These are phyloP conservation scores for Urocynchramus pylzowi DNA, from an alignment of 2,113 vertebrate genomes.

Conservation along the genomic window DNA sequence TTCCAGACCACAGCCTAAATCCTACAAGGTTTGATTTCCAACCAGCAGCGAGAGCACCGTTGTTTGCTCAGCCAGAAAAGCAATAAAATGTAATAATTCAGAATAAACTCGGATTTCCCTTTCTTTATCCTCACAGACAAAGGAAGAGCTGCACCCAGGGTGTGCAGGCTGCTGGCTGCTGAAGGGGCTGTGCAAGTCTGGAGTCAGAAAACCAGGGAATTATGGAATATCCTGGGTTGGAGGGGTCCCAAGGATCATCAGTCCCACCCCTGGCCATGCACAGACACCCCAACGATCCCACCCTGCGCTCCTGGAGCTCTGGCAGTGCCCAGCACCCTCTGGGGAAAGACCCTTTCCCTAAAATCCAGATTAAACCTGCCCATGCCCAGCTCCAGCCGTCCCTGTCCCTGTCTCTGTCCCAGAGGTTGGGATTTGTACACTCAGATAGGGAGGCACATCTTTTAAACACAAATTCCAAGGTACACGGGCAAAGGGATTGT, in stretches of 20 bases:
- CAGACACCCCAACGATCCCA: background rate
- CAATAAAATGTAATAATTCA: background rate
- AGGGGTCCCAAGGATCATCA: too few species aligned
- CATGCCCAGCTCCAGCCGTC: background rate
- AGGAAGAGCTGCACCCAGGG: background rate
- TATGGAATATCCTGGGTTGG: background rate
- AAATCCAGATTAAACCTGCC: rapidly evolving
- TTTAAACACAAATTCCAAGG: rapidly evolving
- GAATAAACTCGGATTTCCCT: background rate
- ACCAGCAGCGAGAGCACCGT: background rate
- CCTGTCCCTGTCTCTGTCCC: background rate
- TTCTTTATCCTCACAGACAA: rapidly evolving
- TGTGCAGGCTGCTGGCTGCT: background rate
- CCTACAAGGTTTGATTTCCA: rapidly evolving
- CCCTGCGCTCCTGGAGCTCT: background rate
- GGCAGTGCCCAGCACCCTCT: background rate
- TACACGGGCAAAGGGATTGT: background rate
- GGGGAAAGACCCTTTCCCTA: background rate
- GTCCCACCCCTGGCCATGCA: background rate
- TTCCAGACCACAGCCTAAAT: background rate
- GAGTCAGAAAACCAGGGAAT: background rate
- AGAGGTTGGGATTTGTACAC: rapidly evolving
- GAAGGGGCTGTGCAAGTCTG: background rate
- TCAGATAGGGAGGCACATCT: rapidly evolving
- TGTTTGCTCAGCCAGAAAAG: background rate